phyloP scores from a whole-genome alignment of 2,113 vertebrate species.

The Gobio gobio region DNA sequence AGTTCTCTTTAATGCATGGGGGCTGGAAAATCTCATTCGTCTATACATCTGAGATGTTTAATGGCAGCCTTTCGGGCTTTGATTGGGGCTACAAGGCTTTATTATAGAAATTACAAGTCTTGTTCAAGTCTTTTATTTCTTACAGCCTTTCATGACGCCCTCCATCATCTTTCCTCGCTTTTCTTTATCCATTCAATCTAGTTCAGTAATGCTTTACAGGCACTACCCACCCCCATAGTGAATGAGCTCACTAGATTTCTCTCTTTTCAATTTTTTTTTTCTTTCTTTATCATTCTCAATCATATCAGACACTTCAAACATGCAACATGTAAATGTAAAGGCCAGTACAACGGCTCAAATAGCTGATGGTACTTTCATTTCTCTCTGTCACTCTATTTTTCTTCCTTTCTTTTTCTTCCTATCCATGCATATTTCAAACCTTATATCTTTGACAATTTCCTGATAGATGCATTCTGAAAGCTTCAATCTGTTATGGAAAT shows the following conservation, averaged over 20 bases:
- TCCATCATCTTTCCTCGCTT: conserved; percentile 23
- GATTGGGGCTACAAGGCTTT: conserved; percentile 49
- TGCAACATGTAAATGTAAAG: conserved; percentile 42
- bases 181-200: conserved; percentile 45
- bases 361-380: neutral
- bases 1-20: neutral
- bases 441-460: neutral
- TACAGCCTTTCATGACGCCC: conserved; percentile 9
- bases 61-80: conserved; percentile 45
- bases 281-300: conserved; percentile 47
- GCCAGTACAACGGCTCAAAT: neutral
- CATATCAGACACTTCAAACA: conserved; percentile 37
- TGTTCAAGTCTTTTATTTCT: conserved; percentile 44
- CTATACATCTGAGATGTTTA: conserved; percentile 28
- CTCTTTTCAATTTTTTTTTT: conserved; percentile 32
- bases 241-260: conserved; percentile 45
- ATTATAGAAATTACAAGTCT: conserved; percentile 48
- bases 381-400: neutral
- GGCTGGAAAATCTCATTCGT: neutral
- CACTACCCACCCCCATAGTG: conserved; percentile 7
- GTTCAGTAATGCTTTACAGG: conserved; percentile 52
- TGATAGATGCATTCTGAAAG: neutral
- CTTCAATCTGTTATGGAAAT: conserved; percentile 24
- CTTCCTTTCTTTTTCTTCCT: neutral
- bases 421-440: neutral